These are phyloP conservation scores for Danio albolineatus DNA, from an alignment of 2,797 vertebrate species.

Conservation along the genomic window DNA sequence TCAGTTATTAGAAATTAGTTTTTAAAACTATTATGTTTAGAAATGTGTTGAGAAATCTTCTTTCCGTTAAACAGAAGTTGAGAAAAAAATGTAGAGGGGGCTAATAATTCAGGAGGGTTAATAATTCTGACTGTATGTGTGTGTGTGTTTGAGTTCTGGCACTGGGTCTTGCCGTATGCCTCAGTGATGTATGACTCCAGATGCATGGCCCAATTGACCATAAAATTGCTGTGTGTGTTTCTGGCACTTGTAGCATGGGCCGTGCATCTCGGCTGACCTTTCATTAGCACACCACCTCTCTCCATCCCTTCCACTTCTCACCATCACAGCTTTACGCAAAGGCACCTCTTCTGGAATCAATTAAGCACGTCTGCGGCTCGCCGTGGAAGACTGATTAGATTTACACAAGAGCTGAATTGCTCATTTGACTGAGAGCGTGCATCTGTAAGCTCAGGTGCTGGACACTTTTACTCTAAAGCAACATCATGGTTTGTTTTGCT, in stretches of 20 bases:
- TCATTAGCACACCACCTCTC: constrained; percentile 90
- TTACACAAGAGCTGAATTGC: constrained; percentile 86
- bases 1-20: too few relatives aligned
- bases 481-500: constrained; percentile 25
- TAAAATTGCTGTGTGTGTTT: constrained; percentile 93
- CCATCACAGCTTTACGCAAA: constrained; percentile 82
- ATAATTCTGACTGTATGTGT: not conserved
- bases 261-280: constrained; percentile 87
- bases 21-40: too few relatives aligned
- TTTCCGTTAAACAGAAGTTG: too few relatives aligned
- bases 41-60: too few relatives aligned
- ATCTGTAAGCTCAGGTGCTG: constrained; percentile 94
- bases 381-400: constrained; percentile 87
- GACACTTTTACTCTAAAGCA: constrained; percentile 52
- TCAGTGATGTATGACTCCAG: constrained; percentile 92
- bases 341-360: constrained; percentile 92
- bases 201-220: constrained; percentile 96
- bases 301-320: constrained; percentile 71
- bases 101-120: too few relatives aligned
- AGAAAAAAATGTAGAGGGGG: not conserved
- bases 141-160: constrained; percentile 72
- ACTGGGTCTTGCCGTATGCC: constrained; percentile 79
- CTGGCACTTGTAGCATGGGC: constrained; percentile 81
- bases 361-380: constrained; percentile 91
- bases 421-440: constrained; percentile 84